Base-by-base conservation (phyloP, 2,797 vertebrate species). In the Ambastaia sidthimunki region DNA sequence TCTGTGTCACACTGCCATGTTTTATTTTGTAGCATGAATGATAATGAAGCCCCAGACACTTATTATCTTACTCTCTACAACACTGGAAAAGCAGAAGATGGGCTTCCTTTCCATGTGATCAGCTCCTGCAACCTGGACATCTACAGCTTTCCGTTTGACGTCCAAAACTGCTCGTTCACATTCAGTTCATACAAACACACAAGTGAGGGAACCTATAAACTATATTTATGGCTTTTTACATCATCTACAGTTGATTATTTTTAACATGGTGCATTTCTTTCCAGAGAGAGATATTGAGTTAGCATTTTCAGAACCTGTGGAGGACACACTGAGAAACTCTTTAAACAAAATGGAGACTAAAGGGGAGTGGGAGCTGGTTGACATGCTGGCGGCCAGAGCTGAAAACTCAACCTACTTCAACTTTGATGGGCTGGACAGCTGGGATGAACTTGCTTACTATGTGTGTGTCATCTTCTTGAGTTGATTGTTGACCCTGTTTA, bases 131-230 rank as follows among this genome's bases (percentile, higher is more conserved):
- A 89, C 57, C 89, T 95, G 9, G 76, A 91, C 50, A 90, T 92
- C 89, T 94, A 92, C 88, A 92, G 87, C 69, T 93, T 94, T 84
- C 94, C 94, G 10, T 95, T 95, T 41, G 93, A 95, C 82, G 73
- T 91, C 71, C 94, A 94, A 86, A 94, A 92, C 57, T 95, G 91
- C 84, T 87, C 85, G 0, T 34, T 91, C 11, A 93, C 92, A 23
- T 94, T 91, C 84, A 88, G 85, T 48, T 90, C 91, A 72, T 91
- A 86, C 84, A 1, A 91, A 16, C 91, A 90, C 83, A 2, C 10
- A 0, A 86, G 94, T 95, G 66, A 91, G 85, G 60, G 10, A 10
- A 19, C 5, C 15, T 16, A 18, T 11, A 21, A 65, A 52, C n/a
- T 4, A 28, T 7, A 34, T 10, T 13, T 21, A 11, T n/a, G n/a